Evolutionary conservation across 2,113 vertebrate genomes (phyloP).

Genomic region (Hippocampus abdominalis): DNA sequence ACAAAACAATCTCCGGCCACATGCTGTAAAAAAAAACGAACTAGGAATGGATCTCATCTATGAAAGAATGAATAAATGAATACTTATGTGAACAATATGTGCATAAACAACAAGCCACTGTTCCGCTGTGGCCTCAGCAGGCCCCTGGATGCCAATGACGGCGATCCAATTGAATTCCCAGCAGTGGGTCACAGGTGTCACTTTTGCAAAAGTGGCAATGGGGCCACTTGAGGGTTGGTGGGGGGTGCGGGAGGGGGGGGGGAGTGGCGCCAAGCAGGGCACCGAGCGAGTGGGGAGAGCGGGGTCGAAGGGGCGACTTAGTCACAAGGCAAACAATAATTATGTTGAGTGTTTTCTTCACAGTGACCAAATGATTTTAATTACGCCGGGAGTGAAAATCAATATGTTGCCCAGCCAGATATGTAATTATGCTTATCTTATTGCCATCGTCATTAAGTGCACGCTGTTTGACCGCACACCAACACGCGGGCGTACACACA

Average conservation of each 20-base stretch:
- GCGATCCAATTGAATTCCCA: conserved; percentile 56
- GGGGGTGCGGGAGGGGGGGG: neutral
- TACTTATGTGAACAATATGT: neutral
- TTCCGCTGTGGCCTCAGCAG: neutral
- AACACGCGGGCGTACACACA: neutral
- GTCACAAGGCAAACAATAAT: conserved; percentile 25
- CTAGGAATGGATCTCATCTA: neutral
- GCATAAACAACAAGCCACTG: neutral
- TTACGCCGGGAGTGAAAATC: conserved; percentile 57
- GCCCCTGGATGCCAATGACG: conserved; percentile 21
- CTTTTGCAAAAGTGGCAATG: conserved; percentile 47
- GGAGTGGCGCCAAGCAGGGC: too few species aligned
- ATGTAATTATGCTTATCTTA: conserved; percentile 60
- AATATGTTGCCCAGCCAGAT: conserved; percentile 52
- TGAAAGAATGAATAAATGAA: neutral
- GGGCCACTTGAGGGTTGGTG: neutral
- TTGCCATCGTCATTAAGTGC: conserved; percentile 42
- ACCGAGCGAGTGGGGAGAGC: too few species aligned
- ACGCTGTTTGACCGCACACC: conserved; percentile 39
- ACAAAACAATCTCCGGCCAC: neutral
- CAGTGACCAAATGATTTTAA: conserved; percentile 59
- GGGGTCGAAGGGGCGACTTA: conserved; percentile 23
- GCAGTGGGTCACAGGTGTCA: conserved; percentile 40
- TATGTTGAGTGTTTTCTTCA: conserved; percentile 33
- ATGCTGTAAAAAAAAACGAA: neutral